Base-by-base conservation (phyloP, 2,113 vertebrate species). In the Entosphenus tridentatus region DNA sequence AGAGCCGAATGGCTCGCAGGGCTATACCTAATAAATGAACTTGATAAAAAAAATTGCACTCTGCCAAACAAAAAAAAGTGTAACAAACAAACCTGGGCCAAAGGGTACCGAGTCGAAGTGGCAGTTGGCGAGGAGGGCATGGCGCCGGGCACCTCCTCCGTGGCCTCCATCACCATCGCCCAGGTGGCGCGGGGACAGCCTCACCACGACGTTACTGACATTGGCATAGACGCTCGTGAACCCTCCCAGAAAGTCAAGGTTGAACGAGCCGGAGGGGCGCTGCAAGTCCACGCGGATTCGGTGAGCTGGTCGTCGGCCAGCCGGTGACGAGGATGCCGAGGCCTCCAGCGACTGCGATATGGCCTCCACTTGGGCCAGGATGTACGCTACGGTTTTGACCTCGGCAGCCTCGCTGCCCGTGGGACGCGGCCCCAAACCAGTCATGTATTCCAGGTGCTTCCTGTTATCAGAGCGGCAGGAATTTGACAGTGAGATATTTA, bases 201-300 rank as follows among this genome's bases (percentile, higher is more conserved):
- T 86, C 56, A 96, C 91, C 1, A 80, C 83, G 0, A 98, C 73
- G 73, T 96, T 98, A 73, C 87, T 92, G 79, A 98, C 83, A 2
- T 83, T 87, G 78, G 90, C 89, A 65, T 98, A 98, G 74, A 86
- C 95, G 78, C 92, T 96, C 58, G 87, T 95, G 78, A 96, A 98
- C 13, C 91, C 93, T 56, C 93, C 89, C 3, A 96, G 80, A 74
- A 98, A 98, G 77, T 96, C 86, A 73, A 98, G 87, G 79, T 85
- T 95, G 77, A 98, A 98, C 56, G 90, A 83, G 67, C 93, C 93
- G 0, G 87, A 95, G 62, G 92, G 92, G 8, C 82, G 83, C 71
- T 93, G 92, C 21, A 91, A 68, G 5, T 96, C 86, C 70, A 92
- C 75, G 0, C 77, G 81, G 67, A 98, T 79, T 72, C 74, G 80